These are phyloP conservation scores for Caenorhabditis macrosperma DNA, from an alignment of 2,888 invertebrate species.

Conservation along the genomic window DNA sequence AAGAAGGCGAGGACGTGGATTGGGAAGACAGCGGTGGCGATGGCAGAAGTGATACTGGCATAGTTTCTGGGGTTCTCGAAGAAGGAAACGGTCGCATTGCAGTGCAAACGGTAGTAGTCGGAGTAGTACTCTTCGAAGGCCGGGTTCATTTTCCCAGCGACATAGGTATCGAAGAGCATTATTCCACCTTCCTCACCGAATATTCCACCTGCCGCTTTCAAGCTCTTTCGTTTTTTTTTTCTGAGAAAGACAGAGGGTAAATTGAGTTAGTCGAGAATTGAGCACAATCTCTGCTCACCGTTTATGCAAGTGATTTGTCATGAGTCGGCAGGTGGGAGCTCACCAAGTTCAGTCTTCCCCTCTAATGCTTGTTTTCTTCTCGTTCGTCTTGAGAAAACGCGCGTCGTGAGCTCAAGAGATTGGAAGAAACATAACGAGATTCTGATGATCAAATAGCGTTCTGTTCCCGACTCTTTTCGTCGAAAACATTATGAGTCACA, in stretches of 20 bases:
- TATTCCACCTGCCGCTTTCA: neutral
- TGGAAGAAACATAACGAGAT: neutral
- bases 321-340: no score
- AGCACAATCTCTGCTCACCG: neutral
- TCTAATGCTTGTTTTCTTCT: no score
- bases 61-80: slow-evolving; percentile 10
- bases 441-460: neutral
- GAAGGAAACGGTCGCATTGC: neutral
- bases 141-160: neutral
- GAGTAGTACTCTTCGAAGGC: slow-evolving; percentile 7
- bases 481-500: no score
- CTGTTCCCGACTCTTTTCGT: no score
- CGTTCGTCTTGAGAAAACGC: no score
- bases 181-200: neutral
- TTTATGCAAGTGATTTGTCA: no score
- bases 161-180: slow-evolving; percentile 3
- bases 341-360: no score
- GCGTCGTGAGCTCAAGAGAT: no score
- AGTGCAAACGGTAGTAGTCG: neutral
- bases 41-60: slow-evolving; percentile 14
- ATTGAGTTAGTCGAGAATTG: neutral
- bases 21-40: slow-evolving; percentile 21
- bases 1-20: slow-evolving; percentile 25
- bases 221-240: neutral
- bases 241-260: neutral